Conservation (phyloP, 1,140 invertebrate species). For the Atopsyche davidsoni region DNA sequence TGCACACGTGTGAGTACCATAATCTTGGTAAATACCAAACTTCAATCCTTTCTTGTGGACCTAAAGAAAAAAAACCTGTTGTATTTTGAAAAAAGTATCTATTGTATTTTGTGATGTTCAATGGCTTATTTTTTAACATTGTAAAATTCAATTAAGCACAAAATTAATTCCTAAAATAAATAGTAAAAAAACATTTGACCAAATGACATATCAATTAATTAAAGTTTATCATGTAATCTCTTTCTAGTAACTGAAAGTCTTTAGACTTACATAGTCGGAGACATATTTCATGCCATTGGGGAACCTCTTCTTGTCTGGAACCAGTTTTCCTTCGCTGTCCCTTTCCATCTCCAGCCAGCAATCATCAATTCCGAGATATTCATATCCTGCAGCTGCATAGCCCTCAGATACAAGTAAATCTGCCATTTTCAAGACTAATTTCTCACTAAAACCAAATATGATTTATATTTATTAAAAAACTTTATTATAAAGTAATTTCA, state of each 20-base stretch:
- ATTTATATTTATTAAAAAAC: conserved; percentile 6
- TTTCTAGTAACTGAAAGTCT: neutral
- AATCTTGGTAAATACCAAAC: conserved; percentile 86
- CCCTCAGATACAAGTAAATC: conserved; percentile 72
- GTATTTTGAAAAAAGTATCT: neutral
- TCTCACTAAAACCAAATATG: conserved; percentile 56
- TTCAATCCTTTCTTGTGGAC: conserved; percentile 74
- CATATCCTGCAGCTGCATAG: conserved; percentile 73
- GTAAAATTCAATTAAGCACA: no score
- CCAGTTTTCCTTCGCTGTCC: conserved; percentile 58
- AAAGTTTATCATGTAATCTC: neutral
- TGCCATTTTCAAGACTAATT: conserved; percentile 72
- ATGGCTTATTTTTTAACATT: neutral
- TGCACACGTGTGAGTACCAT: conserved; percentile 74
- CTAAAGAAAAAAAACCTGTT: conserved; percentile 42
- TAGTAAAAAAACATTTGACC: neutral
- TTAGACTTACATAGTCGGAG: conserved; percentile 69
- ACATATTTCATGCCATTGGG: conserved; percentile 76
- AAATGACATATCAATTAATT: neutral
- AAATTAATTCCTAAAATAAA: neutral
- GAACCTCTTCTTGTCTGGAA: conserved; percentile 70
- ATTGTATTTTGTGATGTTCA: no score
- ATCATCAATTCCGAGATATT: conserved; percentile 84
- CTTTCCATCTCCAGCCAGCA: conserved; percentile 75
- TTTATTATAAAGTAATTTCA: neutral